A percentile compares a stretch with the other conserved stretches of the same genome.
phyloP scores from a whole-genome alignment of 2,888 invertebrate species.

The Pseudanteris insignis region DNA sequence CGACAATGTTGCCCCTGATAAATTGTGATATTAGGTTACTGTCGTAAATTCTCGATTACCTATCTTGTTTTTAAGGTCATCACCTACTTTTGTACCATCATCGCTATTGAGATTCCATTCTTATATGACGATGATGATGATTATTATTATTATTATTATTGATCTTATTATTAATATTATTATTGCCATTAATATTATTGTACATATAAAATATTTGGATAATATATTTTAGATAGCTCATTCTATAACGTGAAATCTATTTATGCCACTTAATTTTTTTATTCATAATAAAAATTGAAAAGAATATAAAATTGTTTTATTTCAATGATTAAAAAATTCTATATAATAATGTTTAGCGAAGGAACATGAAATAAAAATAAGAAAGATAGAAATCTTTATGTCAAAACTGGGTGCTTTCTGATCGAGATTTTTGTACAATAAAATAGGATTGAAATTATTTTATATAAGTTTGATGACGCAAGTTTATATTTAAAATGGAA shows the following conservation, averaged over 20 bases:
- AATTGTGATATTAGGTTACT: slow-evolving; percentile 45
- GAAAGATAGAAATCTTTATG: background rate
- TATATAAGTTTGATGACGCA: slow-evolving; percentile 24
- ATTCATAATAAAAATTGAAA: slow-evolving; percentile 32
- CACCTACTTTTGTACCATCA: slow-evolving; percentile 36
- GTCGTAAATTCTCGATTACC: slow-evolving; percentile 36
- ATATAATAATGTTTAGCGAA: background rate
- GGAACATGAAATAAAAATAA: background rate
- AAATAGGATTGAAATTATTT: slow-evolving; percentile 26
- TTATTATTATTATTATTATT: slow-evolving; percentile 24
- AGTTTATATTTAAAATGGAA: slow-evolving; percentile 20
- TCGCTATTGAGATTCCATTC: slow-evolving; percentile 19
- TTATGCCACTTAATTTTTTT: slow-evolving; percentile 25
- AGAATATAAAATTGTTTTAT: slow-evolving; percentile 25
- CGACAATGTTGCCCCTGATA: slow-evolving; percentile 26
- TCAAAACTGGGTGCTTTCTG: slow-evolving; percentile 17
- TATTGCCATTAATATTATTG: slow-evolving; percentile 26
- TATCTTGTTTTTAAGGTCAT: slow-evolving; percentile 37
- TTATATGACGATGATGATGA: slow-evolving; percentile 23
- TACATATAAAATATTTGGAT: slow-evolving; percentile 35
- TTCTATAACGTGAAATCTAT: slow-evolving; percentile 43
- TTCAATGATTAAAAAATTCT: slow-evolving; percentile 3
- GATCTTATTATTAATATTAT: slow-evolving; percentile 8
- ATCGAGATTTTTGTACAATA: slow-evolving; percentile 34
- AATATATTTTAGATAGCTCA: slow-evolving; percentile 37